Percentiles rank a stretch among this genome's conserved stretches.
Evolutionary conservation across 2,888 invertebrate genomes (phyloP).

Genomic region (Drosophila quinaria): DNA sequence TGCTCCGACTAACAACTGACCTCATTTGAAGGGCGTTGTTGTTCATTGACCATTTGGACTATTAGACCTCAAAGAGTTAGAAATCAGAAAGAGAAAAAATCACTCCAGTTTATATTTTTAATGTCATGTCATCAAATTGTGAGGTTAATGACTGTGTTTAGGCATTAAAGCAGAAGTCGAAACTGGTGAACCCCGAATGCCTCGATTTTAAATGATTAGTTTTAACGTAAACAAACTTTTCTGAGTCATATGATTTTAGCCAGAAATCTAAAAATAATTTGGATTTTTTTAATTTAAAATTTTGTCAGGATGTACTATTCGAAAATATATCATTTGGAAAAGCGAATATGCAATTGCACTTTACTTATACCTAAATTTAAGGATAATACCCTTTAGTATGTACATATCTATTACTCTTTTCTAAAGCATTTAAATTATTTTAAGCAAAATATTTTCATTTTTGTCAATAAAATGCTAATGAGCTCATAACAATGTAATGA

Average conservation of each 20-base stretch:
- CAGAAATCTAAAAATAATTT: background rate
- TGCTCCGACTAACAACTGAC: conserved; percentile 48
- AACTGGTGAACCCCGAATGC: conserved; percentile 51
- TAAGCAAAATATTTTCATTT: conserved; percentile 2
- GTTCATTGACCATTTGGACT: conserved; percentile 68
- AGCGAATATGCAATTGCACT: background rate
- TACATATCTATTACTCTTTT: background rate
- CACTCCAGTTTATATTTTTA: conserved; percentile 49
- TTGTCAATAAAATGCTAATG: conserved; percentile 35
- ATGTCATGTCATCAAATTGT: conserved; percentile 58
- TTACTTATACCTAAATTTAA: background rate
- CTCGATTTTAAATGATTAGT: conserved; percentile 21
- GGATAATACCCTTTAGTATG: conserved; percentile 5
- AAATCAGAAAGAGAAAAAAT: conserved; percentile 31
- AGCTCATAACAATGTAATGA: conserved; percentile 38
- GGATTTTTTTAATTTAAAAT: background rate
- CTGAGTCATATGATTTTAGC: conserved; percentile 37
- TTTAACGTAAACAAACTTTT: conserved; percentile 50
- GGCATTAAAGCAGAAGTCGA: conserved; percentile 19
- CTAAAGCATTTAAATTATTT: conserved; percentile 1
- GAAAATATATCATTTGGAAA: background rate
- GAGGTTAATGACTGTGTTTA: conserved; percentile 74
- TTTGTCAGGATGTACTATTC: background rate
- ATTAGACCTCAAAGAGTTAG: conserved; percentile 66
- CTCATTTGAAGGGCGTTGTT: conserved; percentile 71